Percentiles rank a stretch among this genome's conserved stretches.
phyloP scores from a whole-genome alignment of 2,113 vertebrate genomes.

The Corythornis cristatus region DNA sequence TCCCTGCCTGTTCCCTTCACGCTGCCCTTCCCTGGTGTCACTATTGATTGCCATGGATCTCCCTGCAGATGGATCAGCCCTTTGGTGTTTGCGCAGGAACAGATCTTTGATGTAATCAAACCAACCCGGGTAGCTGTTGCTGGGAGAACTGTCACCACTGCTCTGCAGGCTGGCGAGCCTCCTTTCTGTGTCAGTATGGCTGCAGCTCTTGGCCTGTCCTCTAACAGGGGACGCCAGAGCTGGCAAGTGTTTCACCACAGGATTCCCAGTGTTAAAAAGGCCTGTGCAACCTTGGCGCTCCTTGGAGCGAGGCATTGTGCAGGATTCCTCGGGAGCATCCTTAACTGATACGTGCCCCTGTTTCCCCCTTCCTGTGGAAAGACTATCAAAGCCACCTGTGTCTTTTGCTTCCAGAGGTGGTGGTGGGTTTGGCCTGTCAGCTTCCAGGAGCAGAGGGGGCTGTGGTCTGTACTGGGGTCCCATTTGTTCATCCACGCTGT shows the following conservation, averaged over 20 bases:
- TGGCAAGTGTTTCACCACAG: accelerated
- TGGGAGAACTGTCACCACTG: background rate
- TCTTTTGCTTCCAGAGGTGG: background rate
- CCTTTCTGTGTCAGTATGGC: accelerated
- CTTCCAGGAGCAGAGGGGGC: background rate
- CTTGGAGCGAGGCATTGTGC: background rate
- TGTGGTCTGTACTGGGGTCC: background rate
- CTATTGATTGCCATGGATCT: background rate
- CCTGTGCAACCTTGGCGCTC: accelerated
- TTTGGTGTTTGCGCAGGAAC: background rate
- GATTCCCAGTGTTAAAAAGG: background rate
- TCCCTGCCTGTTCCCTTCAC: background rate
- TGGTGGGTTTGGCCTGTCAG: background rate
- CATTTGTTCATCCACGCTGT: background rate
- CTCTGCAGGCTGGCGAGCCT: background rate
- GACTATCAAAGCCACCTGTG: background rate
- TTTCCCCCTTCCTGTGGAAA: background rate
- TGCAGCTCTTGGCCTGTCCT: background rate
- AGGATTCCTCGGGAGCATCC: background rate
- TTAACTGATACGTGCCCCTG: background rate
- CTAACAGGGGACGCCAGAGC: no score
- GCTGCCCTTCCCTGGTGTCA: background rate
- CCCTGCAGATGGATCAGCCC: background rate
- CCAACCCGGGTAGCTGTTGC: background rate
- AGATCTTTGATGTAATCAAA: background rate